Percentiles rank a stretch among this genome's conserved stretches.
These are phyloP conservation scores for Candidula unifasciata DNA, from an alignment of 2,888 invertebrate genomes.

Conservation along the genomic window DNA sequence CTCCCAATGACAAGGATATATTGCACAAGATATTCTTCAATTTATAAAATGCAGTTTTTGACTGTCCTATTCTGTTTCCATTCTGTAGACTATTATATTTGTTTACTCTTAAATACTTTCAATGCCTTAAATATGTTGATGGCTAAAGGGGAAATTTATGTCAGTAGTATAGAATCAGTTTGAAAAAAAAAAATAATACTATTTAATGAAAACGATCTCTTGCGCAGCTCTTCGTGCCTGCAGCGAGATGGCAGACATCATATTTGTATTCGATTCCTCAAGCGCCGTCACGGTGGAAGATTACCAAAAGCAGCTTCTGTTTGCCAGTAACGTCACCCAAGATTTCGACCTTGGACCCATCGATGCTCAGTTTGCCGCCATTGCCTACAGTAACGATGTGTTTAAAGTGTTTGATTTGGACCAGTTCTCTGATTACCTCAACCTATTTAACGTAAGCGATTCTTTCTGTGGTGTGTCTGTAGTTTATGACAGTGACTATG, in stretches of 20 bases:
- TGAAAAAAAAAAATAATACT: too few species aligned
- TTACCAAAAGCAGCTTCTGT: constrained; percentile 18
- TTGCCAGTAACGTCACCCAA: constrained; percentile 24
- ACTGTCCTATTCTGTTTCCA: too few species aligned
- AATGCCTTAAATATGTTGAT: too few species aligned
- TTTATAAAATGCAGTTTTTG: too few species aligned
- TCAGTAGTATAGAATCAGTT: too few species aligned
- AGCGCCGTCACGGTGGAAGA: not conserved
- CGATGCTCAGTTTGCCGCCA: constrained; percentile 26
- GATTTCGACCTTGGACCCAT: constrained; percentile 27
- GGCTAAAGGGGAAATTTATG: too few species aligned
- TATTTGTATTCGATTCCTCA: constrained; percentile 31
- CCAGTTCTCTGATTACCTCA: not conserved
- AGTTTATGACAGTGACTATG: not conserved
- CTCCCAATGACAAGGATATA: too few species aligned
- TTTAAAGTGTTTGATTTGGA: constrained; percentile 28
- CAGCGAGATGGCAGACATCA: constrained; percentile 34
- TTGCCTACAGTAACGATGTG: constrained; percentile 24
- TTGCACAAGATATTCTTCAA: too few species aligned
- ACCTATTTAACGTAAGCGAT: constrained; percentile 24
- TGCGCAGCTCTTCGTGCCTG: not conserved
- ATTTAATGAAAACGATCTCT: too few species aligned
- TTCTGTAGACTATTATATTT: too few species aligned
- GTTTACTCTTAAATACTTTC: too few species aligned
- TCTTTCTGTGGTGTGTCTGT: not conserved